Conservation (phyloP, 2,797 vertebrate species). For the Rhynchonycteris naso region DNA sequence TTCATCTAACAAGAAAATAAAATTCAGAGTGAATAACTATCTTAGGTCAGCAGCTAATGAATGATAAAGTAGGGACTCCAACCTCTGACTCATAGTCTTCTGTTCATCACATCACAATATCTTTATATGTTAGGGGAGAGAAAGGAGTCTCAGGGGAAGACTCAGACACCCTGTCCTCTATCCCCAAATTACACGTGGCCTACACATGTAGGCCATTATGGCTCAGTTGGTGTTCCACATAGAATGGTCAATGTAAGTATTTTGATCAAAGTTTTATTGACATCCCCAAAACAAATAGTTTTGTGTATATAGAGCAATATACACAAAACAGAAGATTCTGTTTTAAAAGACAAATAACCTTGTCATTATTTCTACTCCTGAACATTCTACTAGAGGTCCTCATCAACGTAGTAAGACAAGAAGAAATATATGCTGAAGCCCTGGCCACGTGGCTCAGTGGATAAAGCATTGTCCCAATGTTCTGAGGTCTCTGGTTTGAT, state of each 20-base stretch:
- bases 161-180: neutral
- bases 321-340: neutral
- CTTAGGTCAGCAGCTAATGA: neutral
- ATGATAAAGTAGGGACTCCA: neutral
- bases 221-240: neutral
- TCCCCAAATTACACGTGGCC: neutral
- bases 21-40: neutral
- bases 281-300: neutral
- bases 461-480: no score
- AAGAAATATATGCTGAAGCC: neutral
- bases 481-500: no score
- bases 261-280: neutral
- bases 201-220: neutral
- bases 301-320: neutral
- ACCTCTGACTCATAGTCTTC: neutral
- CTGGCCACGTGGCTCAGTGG: no score
- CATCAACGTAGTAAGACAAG: neutral
- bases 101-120: neutral
- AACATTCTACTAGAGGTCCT: neutral
- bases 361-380: neutral
- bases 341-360: neutral
- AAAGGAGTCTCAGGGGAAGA: neutral
- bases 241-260: neutral
- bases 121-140: neutral
- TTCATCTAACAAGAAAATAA: slow-evolving; percentile 9